These are phyloP conservation scores for Scatophagus argus DNA, from an alignment of 2,113 vertebrate species.

Conservation along the genomic window DNA sequence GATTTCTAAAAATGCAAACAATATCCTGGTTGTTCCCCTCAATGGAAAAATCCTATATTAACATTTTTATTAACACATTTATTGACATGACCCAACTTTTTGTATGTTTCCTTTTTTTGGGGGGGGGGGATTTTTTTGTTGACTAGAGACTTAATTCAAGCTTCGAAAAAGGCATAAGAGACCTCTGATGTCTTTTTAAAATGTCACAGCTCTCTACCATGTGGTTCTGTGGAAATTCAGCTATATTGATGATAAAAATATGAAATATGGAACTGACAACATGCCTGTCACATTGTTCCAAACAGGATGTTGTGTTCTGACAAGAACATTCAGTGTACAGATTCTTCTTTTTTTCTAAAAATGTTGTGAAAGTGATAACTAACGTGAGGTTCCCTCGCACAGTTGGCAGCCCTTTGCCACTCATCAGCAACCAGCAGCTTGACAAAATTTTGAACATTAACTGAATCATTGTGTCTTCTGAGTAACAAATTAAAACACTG, in stretches of 20 bases:
- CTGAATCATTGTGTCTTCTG: background rate
- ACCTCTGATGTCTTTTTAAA: background rate
- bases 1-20: background rate
- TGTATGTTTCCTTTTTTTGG: background rate
- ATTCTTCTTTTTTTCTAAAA: background rate
- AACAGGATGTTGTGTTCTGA: background rate
- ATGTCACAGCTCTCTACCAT: background rate
- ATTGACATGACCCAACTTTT: no score
- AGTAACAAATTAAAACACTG: background rate
- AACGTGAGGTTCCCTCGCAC: background rate
- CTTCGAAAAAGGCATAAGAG: background rate
- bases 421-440: conserved; percentile 8
- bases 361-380: background rate
- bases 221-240: background rate
- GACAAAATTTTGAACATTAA: background rate
- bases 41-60: background rate
- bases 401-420: background rate
- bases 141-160: background rate
- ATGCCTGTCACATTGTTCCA: background rate
- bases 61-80: no score
- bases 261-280: background rate
- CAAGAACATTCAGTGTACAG: no score
- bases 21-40: background rate
- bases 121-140: no score
- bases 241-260: background rate